Evolutionary conservation across 2,797 vertebrate genomes (phyloP), one percentile per base, ranked within the genome.

Genomic region (Acipenser transmontanus): DNA sequence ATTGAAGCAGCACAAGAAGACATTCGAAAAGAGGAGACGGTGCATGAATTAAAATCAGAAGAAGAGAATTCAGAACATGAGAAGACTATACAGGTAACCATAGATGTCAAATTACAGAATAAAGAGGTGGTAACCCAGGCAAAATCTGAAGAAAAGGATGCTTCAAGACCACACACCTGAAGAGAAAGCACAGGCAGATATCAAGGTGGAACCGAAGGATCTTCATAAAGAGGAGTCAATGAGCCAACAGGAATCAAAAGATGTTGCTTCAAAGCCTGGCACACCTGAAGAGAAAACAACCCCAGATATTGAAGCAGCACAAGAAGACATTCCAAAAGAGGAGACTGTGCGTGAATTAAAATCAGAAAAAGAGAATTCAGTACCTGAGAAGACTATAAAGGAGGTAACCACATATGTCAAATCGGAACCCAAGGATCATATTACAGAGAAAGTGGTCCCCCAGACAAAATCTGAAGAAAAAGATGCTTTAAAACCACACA

Each of bases 131-230:
- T 49, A 63, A 61, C 10, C 47, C 2, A 57, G 71, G 62, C 54
- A 50, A 8, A 74, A 61, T 47, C 50, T 56, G 0, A 47, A 12
- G 49, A 63, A 74, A 12, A 49, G 66, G 77, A 59, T 34, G 34
- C 34, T 34, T 34, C 34, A 34, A 34, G 4, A 34, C 34, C 34
- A 34, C 34, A 34, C 34, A 34, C 34, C 34, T 34, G 50, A 50
- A 49, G 49, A 62, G 9, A 2, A 50, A 13, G 65, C 34, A 50
- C 72, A 81, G 14, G 70, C 10, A 10, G 11, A 20, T 54, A 9
- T n/a, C 7, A 54, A 67, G 10, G 49, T 50, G 47, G 59, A 34
- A 20, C 66, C 47, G 9, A 7, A 12, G 6, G 52, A 54, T 54
- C 9, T 12, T 17, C 47, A 54, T 50, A 6, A 50, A 10, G 10